phyloP scores from a whole-genome alignment of 1,140 invertebrate species.

The Lordiphosa mommai region DNA sequence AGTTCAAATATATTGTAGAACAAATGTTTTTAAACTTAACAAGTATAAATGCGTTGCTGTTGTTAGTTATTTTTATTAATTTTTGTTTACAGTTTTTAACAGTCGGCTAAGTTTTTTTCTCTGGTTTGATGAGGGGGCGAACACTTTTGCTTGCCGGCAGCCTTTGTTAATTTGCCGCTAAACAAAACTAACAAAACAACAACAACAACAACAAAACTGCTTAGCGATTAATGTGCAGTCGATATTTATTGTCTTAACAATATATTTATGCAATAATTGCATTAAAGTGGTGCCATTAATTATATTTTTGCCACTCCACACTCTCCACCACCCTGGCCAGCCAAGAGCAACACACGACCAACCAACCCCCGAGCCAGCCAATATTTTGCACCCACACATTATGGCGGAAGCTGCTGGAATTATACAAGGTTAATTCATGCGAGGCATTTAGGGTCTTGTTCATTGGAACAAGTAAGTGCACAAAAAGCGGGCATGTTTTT shows the following conservation, averaged over 20 bases:
- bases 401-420: slow-evolving; percentile 28
- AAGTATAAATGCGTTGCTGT: too few relatives aligned
- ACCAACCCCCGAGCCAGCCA: not conserved
- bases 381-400: slow-evolving; percentile 13
- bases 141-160: slow-evolving; percentile 24
- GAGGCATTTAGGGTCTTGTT: too few relatives aligned
- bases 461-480: too few relatives aligned
- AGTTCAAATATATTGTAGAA: too few relatives aligned
- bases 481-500: too few relatives aligned
- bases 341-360: not conserved
- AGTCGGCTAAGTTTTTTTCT: too few relatives aligned
- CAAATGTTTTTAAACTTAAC: too few relatives aligned
- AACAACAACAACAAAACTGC: slow-evolving; percentile 6
- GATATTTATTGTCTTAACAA: slow-evolving; percentile 70
- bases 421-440: not conserved
- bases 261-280: slow-evolving; percentile 76
- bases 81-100: too few relatives aligned
- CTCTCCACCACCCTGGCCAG: not conserved
- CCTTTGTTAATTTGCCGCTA: slow-evolving; percentile 67
- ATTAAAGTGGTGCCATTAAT: slow-evolving; percentile 71
- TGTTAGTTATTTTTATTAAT: too few relatives aligned
- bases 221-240: slow-evolving; percentile 51
- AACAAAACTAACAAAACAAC: slow-evolving; percentile 12
- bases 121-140: not conserved
- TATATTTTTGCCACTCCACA: slow-evolving; percentile 54